Conservation (phyloP, 2,113 vertebrate species). For the Oreotragus oreotragus region DNA sequence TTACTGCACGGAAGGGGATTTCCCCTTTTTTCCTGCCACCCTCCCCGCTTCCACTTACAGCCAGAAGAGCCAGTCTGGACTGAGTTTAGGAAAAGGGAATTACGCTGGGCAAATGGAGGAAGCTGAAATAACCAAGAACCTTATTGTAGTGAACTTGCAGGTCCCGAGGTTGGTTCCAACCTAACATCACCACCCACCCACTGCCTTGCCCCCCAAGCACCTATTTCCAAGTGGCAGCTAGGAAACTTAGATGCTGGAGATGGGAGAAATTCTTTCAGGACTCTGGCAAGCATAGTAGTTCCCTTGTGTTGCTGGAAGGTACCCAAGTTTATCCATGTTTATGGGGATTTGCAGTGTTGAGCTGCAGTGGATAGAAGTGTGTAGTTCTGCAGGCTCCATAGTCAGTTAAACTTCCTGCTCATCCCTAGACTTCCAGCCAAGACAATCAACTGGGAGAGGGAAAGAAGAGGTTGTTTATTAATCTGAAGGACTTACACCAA, state of each 20-base stretch:
- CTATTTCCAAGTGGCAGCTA: not conserved
- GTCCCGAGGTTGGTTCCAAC: not conserved
- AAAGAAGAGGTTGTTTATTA: not conserved
- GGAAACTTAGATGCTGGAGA: not conserved
- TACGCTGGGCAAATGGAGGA: not conserved
- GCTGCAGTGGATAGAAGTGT: not conserved
- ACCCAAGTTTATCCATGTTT: not conserved
- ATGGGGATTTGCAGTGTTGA: not conserved
- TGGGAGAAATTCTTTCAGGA: not conserved
- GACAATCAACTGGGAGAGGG: not conserved
- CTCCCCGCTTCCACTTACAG: not conserved
- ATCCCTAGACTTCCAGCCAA: not conserved
- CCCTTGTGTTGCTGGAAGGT: not conserved
- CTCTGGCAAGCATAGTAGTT: not conserved
- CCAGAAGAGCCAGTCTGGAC: not conserved
- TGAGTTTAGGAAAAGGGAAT: conserved; percentile 12
- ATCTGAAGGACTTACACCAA: not conserved
- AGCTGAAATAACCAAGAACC: not conserved
- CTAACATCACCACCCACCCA: not conserved
- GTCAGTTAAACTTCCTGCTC: not conserved
- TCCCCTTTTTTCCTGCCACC: not conserved
- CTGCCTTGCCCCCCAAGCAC: not conserved
- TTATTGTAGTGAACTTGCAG: not conserved
- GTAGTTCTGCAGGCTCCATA: not conserved
- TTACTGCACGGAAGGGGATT: not conserved